phyloP scores from a whole-genome alignment of 35 echinoderm and acorn worm species.

The Eucidaris tribuloides region DNA sequence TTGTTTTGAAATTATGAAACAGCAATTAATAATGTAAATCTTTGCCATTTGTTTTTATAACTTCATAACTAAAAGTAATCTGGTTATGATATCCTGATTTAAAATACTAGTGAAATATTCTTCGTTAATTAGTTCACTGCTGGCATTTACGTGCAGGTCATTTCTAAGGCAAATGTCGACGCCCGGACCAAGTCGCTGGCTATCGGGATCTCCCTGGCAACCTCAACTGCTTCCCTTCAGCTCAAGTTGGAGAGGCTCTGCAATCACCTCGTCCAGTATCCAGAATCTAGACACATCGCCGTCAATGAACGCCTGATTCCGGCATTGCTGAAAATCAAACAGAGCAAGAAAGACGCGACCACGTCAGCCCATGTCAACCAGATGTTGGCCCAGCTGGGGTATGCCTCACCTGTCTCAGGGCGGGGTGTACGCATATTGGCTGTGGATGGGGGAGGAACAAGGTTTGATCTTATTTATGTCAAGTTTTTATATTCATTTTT shows the following conservation, averaged over 20 bases:
- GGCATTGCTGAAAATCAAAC: slow-evolving; percentile 57
- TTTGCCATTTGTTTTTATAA: background rate
- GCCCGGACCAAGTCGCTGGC: slow-evolving; percentile 67
- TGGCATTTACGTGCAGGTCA: slow-evolving; percentile 25
- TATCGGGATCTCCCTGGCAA: slow-evolving; percentile 37
- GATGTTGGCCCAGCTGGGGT: slow-evolving; percentile 68
- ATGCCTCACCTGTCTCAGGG: slow-evolving; percentile 71
- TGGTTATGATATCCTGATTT: background rate
- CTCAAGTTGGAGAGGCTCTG: slow-evolving; percentile 65
- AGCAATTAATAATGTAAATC: background rate
- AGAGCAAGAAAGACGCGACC: slow-evolving; percentile 25
- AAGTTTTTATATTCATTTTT: too few relatives aligned
- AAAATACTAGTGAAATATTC: background rate
- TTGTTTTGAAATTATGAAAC: too few relatives aligned
- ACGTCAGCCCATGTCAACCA: slow-evolving; percentile 46
- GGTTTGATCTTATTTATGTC: too few relatives aligned
- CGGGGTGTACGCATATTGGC: slow-evolving; percentile 75
- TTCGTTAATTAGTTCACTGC: background rate
- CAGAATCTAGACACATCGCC: slow-evolving; percentile 75
- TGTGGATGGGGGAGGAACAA: slow-evolving; percentile 91
- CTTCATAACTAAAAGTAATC: background rate
- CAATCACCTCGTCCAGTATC: slow-evolving; percentile 76
- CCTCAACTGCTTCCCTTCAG: slow-evolving; percentile 35
- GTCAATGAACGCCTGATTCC: slow-evolving; percentile 73
- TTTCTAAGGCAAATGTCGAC: slow-evolving; percentile 78